phyloP scores from a whole-genome alignment of 2,113 vertebrate species.

The Spheniscus mendiculus region DNA sequence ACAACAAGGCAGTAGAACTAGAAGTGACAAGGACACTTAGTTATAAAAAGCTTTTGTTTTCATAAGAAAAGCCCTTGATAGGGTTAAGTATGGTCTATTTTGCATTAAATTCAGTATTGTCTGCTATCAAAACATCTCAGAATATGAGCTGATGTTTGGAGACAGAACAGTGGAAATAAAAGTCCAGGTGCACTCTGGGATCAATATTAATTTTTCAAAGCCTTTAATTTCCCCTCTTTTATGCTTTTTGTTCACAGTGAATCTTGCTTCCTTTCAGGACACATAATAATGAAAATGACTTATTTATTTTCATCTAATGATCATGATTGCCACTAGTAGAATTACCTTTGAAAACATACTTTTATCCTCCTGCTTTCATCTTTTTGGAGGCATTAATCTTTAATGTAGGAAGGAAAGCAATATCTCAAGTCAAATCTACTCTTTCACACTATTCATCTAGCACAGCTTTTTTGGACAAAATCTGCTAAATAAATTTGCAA shows the following conservation, averaged over 20 bases:
- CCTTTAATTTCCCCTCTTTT: conserved; percentile 17
- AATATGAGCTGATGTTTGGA: neutral
- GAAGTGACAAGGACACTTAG: neutral
- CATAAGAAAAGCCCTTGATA: neutral
- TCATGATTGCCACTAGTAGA: neutral
- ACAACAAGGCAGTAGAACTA: neutral
- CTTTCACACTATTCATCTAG: conserved; percentile 11
- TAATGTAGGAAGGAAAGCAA: neutral
- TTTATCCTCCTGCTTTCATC: conserved; percentile 22
- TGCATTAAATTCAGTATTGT: neutral
- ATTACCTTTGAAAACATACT: conserved; percentile 3
- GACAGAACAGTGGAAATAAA: neutral
- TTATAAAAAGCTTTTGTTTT: neutral
- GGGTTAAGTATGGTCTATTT: neutral
- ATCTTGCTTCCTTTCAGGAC: neutral
- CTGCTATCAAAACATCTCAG: neutral
- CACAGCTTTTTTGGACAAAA: conserved; percentile 8
- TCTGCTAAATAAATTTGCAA: conserved; percentile 2
- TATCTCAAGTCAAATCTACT: conserved; percentile 4
- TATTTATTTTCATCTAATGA: conserved; percentile 32
- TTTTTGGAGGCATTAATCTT: conserved; percentile 12
- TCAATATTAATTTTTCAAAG: conserved; percentile 25
- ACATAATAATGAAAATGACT: neutral
- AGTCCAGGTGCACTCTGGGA: neutral
- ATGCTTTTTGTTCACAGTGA: neutral